These are phyloP conservation scores for Cynoglossus semilaevis DNA, from an alignment of 2,113 vertebrate species.

Conservation along the genomic window DNA sequence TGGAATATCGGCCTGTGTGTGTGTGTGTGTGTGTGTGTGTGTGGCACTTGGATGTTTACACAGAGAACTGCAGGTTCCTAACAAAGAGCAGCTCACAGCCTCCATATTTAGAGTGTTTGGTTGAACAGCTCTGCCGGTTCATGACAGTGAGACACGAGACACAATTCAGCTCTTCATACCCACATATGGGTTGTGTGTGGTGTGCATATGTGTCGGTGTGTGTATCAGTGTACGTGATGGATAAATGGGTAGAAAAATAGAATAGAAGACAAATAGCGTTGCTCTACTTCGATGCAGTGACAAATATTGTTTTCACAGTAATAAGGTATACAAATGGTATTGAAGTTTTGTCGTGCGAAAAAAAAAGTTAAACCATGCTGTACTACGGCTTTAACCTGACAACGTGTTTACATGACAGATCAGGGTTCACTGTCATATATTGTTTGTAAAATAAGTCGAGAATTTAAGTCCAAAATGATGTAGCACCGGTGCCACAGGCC, in stretches of 20 bases:
- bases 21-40: constrained; percentile 26
- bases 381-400: no score
- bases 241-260: background rate
- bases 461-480: no score
- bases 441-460: no score
- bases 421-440: no score
- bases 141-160: constrained; percentile 33
- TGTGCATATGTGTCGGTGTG: constrained; percentile 8
- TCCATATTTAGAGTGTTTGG: constrained; percentile 59
- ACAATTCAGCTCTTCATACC: constrained; percentile 36
- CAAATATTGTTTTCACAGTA: no score
- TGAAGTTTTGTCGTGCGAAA: no score
- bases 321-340: no score
- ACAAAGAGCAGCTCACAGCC: constrained; percentile 40
- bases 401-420: no score
- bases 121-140: constrained; percentile 42
- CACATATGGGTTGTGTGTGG: constrained; percentile 43
- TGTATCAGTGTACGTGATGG: background rate
- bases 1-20: constrained; percentile 17
- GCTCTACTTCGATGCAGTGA: no score
- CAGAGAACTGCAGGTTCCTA: constrained; percentile 31
- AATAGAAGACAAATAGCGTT: no score
- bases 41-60: constrained; percentile 44
- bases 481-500: no score
- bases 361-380: no score